Evolutionary conservation across 2,113 vertebrate genomes (phyloP).

Genomic region (Entosphenus tridentatus): DNA sequence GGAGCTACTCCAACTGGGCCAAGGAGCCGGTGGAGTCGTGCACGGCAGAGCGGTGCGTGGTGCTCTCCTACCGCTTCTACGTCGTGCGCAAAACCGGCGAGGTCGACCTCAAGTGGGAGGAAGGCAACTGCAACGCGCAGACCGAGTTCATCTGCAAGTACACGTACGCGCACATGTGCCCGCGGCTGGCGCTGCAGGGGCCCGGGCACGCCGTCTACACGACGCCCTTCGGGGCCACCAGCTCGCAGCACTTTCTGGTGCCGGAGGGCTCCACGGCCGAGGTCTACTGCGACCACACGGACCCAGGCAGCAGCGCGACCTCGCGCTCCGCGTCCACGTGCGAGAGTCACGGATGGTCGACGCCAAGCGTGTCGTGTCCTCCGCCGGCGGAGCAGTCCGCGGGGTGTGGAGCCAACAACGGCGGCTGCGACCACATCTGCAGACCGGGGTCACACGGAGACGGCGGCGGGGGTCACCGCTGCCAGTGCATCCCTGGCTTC

Average conservation of each 20-base stretch:
- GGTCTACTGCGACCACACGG: background rate
- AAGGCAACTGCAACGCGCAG: background rate
- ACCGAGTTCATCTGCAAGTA: background rate
- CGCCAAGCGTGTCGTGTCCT: background rate
- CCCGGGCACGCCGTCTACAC: background rate
- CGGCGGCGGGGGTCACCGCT: background rate
- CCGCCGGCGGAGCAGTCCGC: background rate
- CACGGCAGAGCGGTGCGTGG: background rate
- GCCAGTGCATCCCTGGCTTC: background rate
- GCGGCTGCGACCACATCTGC: slow-evolving; percentile 4
- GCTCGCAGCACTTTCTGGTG: background rate
- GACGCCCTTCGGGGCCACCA: background rate
- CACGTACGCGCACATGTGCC: background rate
- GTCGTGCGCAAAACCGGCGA: background rate
- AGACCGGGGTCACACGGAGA: background rate
- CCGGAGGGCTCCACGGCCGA: slow-evolving; percentile 1
- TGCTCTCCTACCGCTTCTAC: background rate
- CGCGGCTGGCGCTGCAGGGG: background rate
- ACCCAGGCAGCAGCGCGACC: background rate
- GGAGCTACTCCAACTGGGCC: background rate
- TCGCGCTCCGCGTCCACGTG: background rate
- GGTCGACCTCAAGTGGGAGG: background rate
- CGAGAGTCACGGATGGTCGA: background rate
- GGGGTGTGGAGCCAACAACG: background rate
- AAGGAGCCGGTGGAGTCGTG: background rate